These are phyloP conservation scores for Heteropelma amictum DNA, from an alignment of 2,888 invertebrate species.

Conservation along the genomic window DNA sequence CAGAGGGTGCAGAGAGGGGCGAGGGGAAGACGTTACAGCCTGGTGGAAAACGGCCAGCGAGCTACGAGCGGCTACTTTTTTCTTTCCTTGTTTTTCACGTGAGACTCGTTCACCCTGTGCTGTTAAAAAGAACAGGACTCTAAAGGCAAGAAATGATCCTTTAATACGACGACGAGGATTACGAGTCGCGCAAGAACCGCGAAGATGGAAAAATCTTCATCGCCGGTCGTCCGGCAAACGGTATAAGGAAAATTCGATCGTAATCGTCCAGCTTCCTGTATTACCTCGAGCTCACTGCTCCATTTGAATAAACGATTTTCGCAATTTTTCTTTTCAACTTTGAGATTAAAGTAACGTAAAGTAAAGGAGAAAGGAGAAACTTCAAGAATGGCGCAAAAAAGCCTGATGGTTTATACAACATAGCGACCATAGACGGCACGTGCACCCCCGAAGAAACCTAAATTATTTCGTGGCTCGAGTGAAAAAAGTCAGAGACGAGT, in stretches of 20 bases:
- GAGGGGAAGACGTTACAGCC: conserved; percentile 12
- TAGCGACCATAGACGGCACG: conserved; percentile 21
- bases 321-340: too few species aligned
- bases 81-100: conserved; percentile 12
- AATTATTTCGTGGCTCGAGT: conserved; percentile 26
- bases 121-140: conserved; percentile 51
- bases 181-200: conserved; percentile 10
- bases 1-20: background rate
- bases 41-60: conserved; percentile 40
- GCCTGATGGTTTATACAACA: background rate
- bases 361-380: background rate
- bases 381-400: background rate
- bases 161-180: conserved; percentile 46
- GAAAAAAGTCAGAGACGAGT: conserved; percentile 15
- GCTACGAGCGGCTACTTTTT: conserved; percentile 35
- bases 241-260: conserved; percentile 51
- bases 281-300: conserved; percentile 26
- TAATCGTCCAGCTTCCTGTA: conserved; percentile 43
- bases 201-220: conserved; percentile 29
- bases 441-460: conserved; percentile 29
- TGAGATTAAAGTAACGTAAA: too few species aligned
- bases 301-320: conserved; percentile 53
- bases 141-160: conserved; percentile 49
- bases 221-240: conserved; percentile 6
- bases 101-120: conserved; percentile 31